Conservation (phyloP, 2,113 vertebrate species). For the Hystrix cristata region DNA sequence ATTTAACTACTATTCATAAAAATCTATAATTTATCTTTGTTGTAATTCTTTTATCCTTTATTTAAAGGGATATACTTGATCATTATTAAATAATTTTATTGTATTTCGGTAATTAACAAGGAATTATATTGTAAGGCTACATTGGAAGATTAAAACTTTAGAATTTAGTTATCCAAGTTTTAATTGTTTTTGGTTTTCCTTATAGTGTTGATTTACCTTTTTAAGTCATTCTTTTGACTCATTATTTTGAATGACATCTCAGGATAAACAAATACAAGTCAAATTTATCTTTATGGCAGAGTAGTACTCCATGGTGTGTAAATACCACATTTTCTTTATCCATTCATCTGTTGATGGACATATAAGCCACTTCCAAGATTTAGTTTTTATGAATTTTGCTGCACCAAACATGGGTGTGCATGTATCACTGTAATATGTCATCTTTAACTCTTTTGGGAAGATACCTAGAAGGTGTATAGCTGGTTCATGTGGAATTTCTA, state of each 20-base stretch:
- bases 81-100: not conserved
- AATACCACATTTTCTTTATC: not conserved
- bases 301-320: not conserved
- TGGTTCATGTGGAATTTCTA: not conserved
- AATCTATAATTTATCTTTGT: not conserved
- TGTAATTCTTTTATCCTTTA: not conserved
- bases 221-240: not conserved
- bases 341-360: not conserved
- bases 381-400: not conserved
- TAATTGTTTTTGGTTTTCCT: not conserved
- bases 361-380: not conserved
- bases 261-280: not conserved
- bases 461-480: not conserved
- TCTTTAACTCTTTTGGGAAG: not conserved
- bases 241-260: not conserved
- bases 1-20: not conserved
- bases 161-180: not conserved
- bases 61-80: not conserved
- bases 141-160: not conserved
- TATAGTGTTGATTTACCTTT: not conserved
- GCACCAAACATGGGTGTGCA: not conserved
- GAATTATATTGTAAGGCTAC: not conserved
- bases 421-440: not conserved
- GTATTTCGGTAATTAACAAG: constrained; percentile 12
- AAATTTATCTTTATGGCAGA: not conserved